phyloP scores from a whole-genome alignment of 2,888 invertebrate species.

The Drosophila kambysellisi region DNA sequence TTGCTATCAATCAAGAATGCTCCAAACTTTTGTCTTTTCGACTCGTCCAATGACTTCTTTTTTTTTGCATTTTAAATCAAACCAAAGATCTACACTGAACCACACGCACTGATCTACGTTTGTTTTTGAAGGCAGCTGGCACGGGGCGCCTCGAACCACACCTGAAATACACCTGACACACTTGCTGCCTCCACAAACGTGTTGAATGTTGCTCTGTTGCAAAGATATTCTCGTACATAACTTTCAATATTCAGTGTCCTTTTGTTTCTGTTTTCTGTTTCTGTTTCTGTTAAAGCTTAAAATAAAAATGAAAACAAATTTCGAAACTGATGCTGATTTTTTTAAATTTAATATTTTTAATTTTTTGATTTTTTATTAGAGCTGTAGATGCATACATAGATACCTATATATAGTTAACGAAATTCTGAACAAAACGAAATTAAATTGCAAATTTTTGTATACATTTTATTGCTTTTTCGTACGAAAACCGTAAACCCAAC shows the following conservation, averaged over 20 bases:
- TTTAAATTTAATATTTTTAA: not conserved
- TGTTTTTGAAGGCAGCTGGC: slow-evolving; percentile 42
- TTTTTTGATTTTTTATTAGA: slow-evolving; percentile 36
- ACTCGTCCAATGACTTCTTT: slow-evolving; percentile 1
- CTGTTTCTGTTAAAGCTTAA: slow-evolving; percentile 15
- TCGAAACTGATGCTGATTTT: slow-evolving; percentile 9
- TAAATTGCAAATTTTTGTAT: slow-evolving; percentile 68
- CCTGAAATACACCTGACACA: slow-evolving; percentile 27
- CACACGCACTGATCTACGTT: slow-evolving; percentile 34
- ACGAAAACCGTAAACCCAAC: slow-evolving; percentile 46
- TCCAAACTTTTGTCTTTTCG: slow-evolving; percentile 13
- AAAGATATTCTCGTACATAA: slow-evolving; percentile 21
- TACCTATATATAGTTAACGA: slow-evolving; percentile 40
- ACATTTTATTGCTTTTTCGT: slow-evolving; percentile 65
- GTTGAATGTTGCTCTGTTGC: slow-evolving; percentile 62
- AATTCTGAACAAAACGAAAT: slow-evolving; percentile 62
- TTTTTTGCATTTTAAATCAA: slow-evolving; percentile 3
- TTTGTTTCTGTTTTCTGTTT: not conserved
- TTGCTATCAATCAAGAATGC: slow-evolving; percentile 11
- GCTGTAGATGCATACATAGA: slow-evolving; percentile 55
- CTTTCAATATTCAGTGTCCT: slow-evolving; percentile 29
- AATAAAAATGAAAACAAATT: slow-evolving; percentile 1
- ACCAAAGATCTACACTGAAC: slow-evolving; percentile 32
- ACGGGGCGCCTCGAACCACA: slow-evolving; percentile 55
- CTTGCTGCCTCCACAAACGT: slow-evolving; percentile 60